A percentile compares a stretch with the other conserved stretches of the same genome.
These are phyloP conservation scores for Turdus rufiventris DNA, from an alignment of 2,113 vertebrate species.

Conservation along the genomic window DNA sequence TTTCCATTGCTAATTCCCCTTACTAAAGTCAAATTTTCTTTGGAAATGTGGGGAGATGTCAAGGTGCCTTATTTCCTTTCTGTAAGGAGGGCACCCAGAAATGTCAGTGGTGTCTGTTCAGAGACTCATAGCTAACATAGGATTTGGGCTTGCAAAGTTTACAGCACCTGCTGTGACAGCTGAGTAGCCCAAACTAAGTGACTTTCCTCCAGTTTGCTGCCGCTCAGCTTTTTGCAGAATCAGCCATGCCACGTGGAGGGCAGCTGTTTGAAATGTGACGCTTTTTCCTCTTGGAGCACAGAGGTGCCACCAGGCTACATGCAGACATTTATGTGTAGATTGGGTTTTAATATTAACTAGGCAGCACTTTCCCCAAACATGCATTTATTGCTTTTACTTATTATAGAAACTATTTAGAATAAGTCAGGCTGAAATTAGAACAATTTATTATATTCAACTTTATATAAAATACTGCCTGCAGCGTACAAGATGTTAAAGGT, in stretches of 20 bases:
- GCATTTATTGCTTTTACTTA: neutral
- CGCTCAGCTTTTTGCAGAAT: neutral
- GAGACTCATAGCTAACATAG: neutral
- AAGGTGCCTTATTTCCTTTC: conserved; percentile 47
- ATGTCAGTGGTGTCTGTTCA: conserved; percentile 37
- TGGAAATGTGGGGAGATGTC: conserved; percentile 52
- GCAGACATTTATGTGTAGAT: neutral
- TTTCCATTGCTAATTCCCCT: conserved; percentile 58
- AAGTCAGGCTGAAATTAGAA: conserved; percentile 4
- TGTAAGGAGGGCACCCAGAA: conserved; percentile 36
- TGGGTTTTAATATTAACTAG: neutral
- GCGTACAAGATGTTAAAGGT: neutral
- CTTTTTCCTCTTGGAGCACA: neutral
- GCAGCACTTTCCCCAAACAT: neutral
- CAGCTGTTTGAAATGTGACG: neutral
- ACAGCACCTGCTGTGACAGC: neutral
- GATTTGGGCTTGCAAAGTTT: conserved; percentile 40
- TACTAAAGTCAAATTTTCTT: conserved; percentile 55
- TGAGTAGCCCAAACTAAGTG: neutral
- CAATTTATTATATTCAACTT: neutral
- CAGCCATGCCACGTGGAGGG: neutral
- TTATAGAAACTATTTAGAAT: neutral
- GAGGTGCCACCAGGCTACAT: neutral
- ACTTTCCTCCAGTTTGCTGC: neutral
- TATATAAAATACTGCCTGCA: neutral